These are phyloP conservation scores for Drosophila grimshawi DNA, from an alignment of 1,140 invertebrate genomes.

Conservation along the genomic window DNA sequence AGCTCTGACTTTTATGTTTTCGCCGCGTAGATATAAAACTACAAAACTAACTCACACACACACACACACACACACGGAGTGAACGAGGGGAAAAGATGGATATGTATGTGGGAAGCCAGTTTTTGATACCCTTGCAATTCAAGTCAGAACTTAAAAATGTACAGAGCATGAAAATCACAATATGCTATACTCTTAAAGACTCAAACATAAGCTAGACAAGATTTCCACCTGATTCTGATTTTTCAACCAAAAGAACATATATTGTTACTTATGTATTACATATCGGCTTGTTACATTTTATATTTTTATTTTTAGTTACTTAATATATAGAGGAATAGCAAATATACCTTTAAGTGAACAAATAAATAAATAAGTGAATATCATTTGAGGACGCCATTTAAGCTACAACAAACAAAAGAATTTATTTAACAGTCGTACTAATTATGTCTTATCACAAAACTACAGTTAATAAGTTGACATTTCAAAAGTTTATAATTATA, in stretches of 20 bases:
- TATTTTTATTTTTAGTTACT: no score
- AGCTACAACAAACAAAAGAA: neutral
- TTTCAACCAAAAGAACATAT: no score
- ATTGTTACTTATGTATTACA: no score
- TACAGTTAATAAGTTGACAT: no score
- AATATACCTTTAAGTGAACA: neutral
- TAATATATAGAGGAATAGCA: neutral
- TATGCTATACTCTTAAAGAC: neutral
- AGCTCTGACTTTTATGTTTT: conserved; percentile 78
- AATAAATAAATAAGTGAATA: neutral
- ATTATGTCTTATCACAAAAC: no score
- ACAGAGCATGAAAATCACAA: conserved; percentile 14
- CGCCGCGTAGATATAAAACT: conserved; percentile 65
- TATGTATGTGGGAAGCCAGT: conserved; percentile 10
- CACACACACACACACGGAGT: conserved; percentile 37
- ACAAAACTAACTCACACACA: conserved; percentile 51
- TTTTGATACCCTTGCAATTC: conserved; percentile 40
- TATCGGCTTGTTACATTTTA: no score
- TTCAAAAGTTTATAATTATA: neutral
- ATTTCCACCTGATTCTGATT: no score
- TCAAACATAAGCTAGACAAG: neutral
- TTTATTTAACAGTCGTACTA: neutral
- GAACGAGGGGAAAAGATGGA: neutral
- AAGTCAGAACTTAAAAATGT: conserved; percentile 19
- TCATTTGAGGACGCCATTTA: no score